Evolutionary conservation across 2,113 vertebrate genomes (phyloP).

Genomic region (Alligator mississippiensis): DNA sequence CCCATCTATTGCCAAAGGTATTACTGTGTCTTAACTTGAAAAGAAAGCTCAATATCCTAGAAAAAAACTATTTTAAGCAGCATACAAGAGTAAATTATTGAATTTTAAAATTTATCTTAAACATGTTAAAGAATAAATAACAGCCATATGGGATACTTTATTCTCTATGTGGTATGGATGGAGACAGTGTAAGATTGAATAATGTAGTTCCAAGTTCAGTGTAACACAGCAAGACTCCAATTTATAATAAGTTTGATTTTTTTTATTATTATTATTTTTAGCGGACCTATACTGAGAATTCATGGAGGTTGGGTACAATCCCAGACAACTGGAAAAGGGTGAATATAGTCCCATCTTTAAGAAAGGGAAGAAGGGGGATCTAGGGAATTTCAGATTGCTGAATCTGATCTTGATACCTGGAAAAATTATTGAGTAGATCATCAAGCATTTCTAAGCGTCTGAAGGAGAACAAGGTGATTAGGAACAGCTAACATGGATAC

Average conservation of each 20-base stretch:
- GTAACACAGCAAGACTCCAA: neutral
- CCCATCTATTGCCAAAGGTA: neutral
- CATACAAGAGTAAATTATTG: neutral
- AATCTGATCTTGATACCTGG: no score
- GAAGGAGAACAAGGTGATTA: no score
- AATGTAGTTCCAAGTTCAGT: neutral
- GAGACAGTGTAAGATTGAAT: neutral
- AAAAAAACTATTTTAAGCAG: neutral
- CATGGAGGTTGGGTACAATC: no score
- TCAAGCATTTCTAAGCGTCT: no score
- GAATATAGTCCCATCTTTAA: no score
- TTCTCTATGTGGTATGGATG: neutral
- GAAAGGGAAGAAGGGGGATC: no score
- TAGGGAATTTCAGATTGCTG: no score
- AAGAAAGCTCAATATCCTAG: neutral
- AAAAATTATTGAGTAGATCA: no score
- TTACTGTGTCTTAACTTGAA: neutral
- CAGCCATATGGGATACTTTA: neutral
- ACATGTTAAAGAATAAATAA: neutral
- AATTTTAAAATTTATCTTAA: neutral
- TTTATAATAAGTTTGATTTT: neutral
- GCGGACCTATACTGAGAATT: neutral
- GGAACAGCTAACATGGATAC: no score
- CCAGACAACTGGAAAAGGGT: no score
- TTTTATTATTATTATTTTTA: neutral